A percentile compares a stretch with the other conserved stretches of the same genome.
These are phyloP conservation scores for Watsonalla cultraria DNA, from an alignment of 2,888 invertebrate genomes.

Conservation along the genomic window DNA sequence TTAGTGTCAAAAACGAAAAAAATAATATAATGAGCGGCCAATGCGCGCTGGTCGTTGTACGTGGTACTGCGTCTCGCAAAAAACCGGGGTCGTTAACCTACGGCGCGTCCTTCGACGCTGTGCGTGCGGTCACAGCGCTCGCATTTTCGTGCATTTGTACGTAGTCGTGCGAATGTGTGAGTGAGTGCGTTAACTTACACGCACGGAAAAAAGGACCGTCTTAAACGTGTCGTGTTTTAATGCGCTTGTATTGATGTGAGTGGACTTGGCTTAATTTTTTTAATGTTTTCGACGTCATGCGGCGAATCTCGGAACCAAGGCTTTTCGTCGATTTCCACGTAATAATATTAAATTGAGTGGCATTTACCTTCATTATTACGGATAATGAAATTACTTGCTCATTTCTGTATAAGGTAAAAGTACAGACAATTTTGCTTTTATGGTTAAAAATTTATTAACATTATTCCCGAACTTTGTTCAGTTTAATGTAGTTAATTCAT, in stretches of 20 bases:
- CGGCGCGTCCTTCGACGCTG: slow-evolving; percentile 72
- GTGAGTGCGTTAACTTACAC: slow-evolving; percentile 57
- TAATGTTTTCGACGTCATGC: neutral
- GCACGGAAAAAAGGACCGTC: slow-evolving; percentile 40
- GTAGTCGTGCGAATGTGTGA: slow-evolving; percentile 48
- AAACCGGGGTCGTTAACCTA: slow-evolving; percentile 70
- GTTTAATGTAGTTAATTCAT: too few relatives aligned
- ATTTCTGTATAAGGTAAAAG: too few relatives aligned
- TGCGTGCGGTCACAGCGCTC: slow-evolving; percentile 33
- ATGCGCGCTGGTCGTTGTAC: slow-evolving; percentile 62
- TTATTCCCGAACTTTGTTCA: too few relatives aligned
- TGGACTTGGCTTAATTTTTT: neutral
- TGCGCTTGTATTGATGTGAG: neutral
- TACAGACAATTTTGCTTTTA: too few relatives aligned
- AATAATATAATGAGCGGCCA: slow-evolving; percentile 49
- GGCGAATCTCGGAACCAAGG: too few relatives aligned
- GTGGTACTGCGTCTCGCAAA: slow-evolving; percentile 68
- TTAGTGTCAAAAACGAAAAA: slow-evolving; percentile 41
- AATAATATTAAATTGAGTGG: too few relatives aligned
- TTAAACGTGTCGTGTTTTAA: slow-evolving; percentile 9
- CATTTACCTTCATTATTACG: too few relatives aligned
- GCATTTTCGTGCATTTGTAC: slow-evolving; percentile 11
- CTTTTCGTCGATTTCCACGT: too few relatives aligned
- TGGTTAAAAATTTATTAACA: too few relatives aligned
- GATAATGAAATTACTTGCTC: too few relatives aligned